These are phyloP conservation scores for Aspiorhynchus laticeps DNA, from an alignment of 2,113 vertebrate species.

Conservation along the genomic window DNA sequence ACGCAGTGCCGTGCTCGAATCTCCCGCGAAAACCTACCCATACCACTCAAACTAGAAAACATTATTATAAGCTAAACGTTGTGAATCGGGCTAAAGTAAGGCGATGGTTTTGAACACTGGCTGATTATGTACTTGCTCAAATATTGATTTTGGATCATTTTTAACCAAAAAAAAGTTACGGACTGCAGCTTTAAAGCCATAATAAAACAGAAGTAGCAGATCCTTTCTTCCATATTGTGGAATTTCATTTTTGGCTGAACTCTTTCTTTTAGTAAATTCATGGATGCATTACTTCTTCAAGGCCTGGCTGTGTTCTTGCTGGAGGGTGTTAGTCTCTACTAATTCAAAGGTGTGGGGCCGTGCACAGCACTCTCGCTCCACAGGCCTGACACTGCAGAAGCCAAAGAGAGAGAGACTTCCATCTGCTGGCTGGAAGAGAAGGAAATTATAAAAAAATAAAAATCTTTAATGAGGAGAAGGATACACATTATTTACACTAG, in stretches of 20 bases:
- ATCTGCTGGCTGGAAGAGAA: conserved; percentile 70
- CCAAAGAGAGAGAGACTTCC: conserved; percentile 71
- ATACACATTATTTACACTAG: not conserved
- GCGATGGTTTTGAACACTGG: too few relatives aligned
- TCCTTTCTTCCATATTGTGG: not conserved
- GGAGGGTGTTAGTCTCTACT: conserved; percentile 61
- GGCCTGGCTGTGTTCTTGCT: conserved; percentile 56
- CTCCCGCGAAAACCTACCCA: too few relatives aligned
- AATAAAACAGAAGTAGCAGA: not conserved
- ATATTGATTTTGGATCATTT: too few relatives aligned
- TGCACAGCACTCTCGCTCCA: conserved; percentile 76
- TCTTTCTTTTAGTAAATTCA: not conserved
- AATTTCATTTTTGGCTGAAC: not conserved
- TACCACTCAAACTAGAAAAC: too few relatives aligned
- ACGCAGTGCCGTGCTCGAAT: too few relatives aligned
- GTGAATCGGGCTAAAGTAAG: too few relatives aligned
- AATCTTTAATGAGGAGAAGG: not conserved
- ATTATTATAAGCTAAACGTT: too few relatives aligned
- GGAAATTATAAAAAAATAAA: not conserved
- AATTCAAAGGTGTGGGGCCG: conserved; percentile 82
- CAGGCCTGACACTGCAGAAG: conserved; percentile 69
- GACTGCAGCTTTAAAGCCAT: too few relatives aligned
- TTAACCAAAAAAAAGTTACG: too few relatives aligned
- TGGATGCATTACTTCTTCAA: conserved; percentile 67
- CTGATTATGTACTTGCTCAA: too few relatives aligned